These are phyloP conservation scores for Gallinago media DNA, from an alignment of 2,113 vertebrate species.

Conservation along the genomic window DNA sequence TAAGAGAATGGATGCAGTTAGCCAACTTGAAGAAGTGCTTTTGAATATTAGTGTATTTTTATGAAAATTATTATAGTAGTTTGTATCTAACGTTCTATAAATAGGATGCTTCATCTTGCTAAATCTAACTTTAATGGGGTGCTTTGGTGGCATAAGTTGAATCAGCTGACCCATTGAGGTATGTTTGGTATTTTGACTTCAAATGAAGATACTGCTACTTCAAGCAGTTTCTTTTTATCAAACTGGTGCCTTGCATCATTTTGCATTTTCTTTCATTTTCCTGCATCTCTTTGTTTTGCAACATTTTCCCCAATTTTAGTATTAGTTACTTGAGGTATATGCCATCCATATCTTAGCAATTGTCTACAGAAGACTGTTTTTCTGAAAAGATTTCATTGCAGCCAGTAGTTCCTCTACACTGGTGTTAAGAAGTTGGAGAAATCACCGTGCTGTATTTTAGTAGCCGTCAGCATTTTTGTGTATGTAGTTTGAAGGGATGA, in stretches of 20 bases:
- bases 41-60: not conserved
- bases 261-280: not conserved
- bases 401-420: not conserved
- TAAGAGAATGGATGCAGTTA: not conserved
- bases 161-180: not conserved
- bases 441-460: not conserved
- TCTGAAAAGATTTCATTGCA: not conserved
- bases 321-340: not conserved
- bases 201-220: not conserved
- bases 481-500: not conserved
- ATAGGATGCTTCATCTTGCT: not conserved
- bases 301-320: not conserved
- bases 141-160: not conserved
- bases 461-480: not conserved
- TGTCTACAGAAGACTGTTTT: not conserved
- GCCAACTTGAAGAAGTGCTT: not conserved
- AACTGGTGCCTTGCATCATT: not conserved
- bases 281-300: not conserved
- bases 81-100: not conserved
- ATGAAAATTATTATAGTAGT: not conserved
- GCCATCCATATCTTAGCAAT: not conserved
- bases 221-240: not conserved
- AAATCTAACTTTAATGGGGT: not conserved
- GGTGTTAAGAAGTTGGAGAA: not conserved
- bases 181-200: not conserved